Base-by-base conservation (phyloP, 2,888 invertebrate species). In the Eupsilia transversa region DNA sequence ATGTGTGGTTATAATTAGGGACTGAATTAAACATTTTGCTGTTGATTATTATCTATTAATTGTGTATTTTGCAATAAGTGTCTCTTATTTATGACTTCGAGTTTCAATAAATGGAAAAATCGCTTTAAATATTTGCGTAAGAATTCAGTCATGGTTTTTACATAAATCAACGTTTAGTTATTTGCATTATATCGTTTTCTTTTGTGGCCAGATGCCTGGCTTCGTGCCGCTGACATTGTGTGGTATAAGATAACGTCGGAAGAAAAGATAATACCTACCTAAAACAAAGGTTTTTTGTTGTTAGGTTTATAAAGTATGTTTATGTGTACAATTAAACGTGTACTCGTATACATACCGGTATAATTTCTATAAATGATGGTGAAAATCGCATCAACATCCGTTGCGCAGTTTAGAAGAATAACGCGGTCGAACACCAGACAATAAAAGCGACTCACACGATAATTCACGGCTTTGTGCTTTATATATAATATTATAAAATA, bases 201-300 rank as follows among this genome's bases (percentile, higher is more conserved):
- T 75, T 80, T 75, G 76, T 71, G 46, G 60, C 14, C 70, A 79
- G 67, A 64, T 68, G 75, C 65, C 67, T 71, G 83, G 79, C 64
- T 71, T 68, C 30, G 27, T 54, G 59, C 69, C 27, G 43, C 14
- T 43, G 46, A 61, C 23, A 23, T 52, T 0, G 35, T 61, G 35
- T 57, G 75, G 72, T 54, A 41, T 33, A 69, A 72, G 38, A 43
- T 7, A 64, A 41, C 17, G n/a, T 49, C 57, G 35, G 2, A 43
- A 41, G 38, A 54, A 20, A 33, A 0, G 12, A 12, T 43, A 9
- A 9, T 43, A 6, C 20, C 17, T 10, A 23, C 23, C 49, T 23
- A 49, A 6, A 17, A 17, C 4, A 7, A 38, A 35, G 1, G 17
- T 1, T 14, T 23, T 35, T 38, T 46, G 3, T 20, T 5, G 3